Evolutionary conservation across 2,113 vertebrate species (phyloP).

Genomic region (Archocentrus centrarchus): DNA sequence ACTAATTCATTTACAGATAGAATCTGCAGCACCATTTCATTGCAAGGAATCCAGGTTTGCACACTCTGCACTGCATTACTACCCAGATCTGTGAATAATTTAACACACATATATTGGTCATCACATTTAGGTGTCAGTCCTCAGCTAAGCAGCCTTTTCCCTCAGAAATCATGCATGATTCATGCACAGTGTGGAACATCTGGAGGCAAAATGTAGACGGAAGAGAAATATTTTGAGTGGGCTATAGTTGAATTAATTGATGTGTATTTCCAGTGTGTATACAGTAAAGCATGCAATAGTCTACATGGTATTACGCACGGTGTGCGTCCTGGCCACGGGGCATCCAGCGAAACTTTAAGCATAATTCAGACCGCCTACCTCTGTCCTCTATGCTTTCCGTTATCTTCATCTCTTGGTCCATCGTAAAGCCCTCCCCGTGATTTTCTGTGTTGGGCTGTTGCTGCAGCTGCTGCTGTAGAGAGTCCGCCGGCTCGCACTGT

Average conservation of each 20-base stretch:
- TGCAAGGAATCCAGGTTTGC: neutral
- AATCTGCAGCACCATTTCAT: neutral
- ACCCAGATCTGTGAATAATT: neutral
- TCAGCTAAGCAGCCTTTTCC: neutral
- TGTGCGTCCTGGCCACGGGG: neutral
- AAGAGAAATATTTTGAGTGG: neutral
- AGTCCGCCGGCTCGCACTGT: slow-evolving; percentile 66
- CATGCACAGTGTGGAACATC: neutral
- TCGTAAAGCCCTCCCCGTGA: slow-evolving; percentile 61
- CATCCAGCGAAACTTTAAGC: slow-evolving; percentile 7
- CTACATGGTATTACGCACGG: slow-evolving; percentile 27
- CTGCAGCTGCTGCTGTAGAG: slow-evolving; percentile 33
- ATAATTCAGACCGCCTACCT: slow-evolving; percentile 57
- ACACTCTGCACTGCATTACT: neutral
- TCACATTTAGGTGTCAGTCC: neutral
- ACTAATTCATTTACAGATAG: neutral
- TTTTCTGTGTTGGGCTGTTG: slow-evolving; percentile 38
- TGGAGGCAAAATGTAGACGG: neutral
- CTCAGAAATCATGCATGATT: neutral
- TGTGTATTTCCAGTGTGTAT: neutral
- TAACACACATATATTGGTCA: neutral
- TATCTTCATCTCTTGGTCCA: slow-evolving; percentile 84
- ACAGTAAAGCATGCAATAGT: neutral
- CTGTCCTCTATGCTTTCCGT: slow-evolving; percentile 77
- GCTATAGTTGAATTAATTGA: neutral